Conservation (phyloP, 1,140 invertebrate genomes). For the Sitobion miscanthi region DNA sequence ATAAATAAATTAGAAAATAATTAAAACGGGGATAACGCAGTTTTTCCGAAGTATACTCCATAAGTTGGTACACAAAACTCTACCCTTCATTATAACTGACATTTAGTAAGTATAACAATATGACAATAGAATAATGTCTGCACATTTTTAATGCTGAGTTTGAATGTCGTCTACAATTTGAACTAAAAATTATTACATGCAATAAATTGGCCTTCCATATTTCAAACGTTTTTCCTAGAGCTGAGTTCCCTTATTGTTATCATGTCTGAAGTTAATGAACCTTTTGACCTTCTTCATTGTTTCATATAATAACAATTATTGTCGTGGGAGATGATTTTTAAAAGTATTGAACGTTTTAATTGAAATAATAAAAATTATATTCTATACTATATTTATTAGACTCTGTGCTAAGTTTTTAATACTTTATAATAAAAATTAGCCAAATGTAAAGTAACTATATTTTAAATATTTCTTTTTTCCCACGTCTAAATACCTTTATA, state of each 20-base stretch:
- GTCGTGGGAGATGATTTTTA: conserved; percentile 43
- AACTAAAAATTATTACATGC: conserved; percentile 29
- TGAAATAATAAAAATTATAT: background rate
- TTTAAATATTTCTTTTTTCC: background rate
- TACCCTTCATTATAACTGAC: background rate
- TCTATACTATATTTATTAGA: background rate
- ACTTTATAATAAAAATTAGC: conserved; percentile 16
- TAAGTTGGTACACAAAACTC: background rate
- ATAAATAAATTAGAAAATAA: background rate
- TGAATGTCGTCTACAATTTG: background rate
- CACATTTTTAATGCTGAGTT: background rate
- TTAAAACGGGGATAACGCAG: background rate
- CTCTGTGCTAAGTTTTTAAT: background rate
- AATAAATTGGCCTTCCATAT: conserved; percentile 20
- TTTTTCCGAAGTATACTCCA: background rate
- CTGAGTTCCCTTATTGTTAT: conserved; percentile 17
- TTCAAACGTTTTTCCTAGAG: conserved; percentile 10
- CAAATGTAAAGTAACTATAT: background rate
- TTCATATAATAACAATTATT: conserved; percentile 54
- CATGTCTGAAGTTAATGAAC: conserved; percentile 45
- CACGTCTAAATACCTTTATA: background rate
- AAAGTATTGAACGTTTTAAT: conserved; percentile 49
- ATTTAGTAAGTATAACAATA: background rate
- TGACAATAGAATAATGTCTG: background rate
- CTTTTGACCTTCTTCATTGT: conserved; percentile 52